Evolutionary conservation across 2,888 invertebrate species (phyloP).

Genomic region (Leptopilina syphax): DNA sequence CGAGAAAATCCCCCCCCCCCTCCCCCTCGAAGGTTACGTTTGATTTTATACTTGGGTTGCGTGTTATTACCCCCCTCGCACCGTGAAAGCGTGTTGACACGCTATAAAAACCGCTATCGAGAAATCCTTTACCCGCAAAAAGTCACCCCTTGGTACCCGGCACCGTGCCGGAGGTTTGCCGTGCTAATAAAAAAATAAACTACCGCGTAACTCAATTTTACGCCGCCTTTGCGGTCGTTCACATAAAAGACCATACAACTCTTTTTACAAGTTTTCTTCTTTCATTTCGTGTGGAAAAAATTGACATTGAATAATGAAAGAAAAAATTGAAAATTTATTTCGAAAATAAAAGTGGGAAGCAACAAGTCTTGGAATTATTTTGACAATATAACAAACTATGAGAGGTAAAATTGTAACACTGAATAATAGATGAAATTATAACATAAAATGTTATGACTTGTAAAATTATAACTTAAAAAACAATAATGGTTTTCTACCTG

Average conservation of each 20-base stretch:
- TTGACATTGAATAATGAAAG: not conserved
- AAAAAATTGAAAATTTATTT: no score
- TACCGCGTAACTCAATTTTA: slow-evolving; percentile 73
- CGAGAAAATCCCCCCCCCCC: slow-evolving; percentile 42
- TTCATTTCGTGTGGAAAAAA: slow-evolving; percentile 58
- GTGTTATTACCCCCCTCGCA: slow-evolving; percentile 51
- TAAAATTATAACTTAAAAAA: no score
- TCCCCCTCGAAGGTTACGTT: slow-evolving; percentile 36
- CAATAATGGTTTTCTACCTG: no score
- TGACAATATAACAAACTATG: no score
- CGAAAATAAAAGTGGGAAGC: no score
- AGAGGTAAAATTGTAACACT: no score
- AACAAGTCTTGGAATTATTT: no score
- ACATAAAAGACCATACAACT: slow-evolving; percentile 27
- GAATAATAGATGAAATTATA: no score
- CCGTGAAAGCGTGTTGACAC: slow-evolving; percentile 74
- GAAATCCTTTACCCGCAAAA: slow-evolving; percentile 74
- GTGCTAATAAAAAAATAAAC: slow-evolving; percentile 73
- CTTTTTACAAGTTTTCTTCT: not conserved
- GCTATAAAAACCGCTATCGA: slow-evolving; percentile 75
- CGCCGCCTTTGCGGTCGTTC: slow-evolving; percentile 63
- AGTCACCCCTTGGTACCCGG: slow-evolving; percentile 64
- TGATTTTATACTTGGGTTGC: slow-evolving; percentile 53
- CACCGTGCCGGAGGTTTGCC: slow-evolving; percentile 58
- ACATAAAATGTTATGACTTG: no score